Evolutionary conservation across 2,797 vertebrate species (phyloP).

Genomic region (Takifugu rubripes): DNA sequence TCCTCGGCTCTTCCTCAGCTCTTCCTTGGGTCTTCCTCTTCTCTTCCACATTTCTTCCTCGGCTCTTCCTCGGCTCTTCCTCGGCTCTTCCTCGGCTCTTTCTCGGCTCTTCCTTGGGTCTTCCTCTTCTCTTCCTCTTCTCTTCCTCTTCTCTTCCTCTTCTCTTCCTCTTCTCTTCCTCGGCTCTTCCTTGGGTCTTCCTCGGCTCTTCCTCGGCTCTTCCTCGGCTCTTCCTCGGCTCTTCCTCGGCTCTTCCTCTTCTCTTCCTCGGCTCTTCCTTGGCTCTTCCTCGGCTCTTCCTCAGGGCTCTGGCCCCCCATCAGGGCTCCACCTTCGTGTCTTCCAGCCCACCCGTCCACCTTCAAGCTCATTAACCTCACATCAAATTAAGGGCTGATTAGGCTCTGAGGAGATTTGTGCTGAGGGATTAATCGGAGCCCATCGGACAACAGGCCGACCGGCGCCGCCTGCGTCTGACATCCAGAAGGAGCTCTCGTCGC

Average conservation of each 20-base stretch:
- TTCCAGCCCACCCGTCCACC: not conserved
- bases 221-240: too few relatives aligned
- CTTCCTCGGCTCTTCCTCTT: too few relatives aligned
- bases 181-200: too few relatives aligned
- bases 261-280: too few relatives aligned
- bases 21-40: too few relatives aligned
- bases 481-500: too few relatives aligned
- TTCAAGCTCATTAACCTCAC: slow-evolving; percentile 49
- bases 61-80: not conserved
- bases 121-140: not conserved
- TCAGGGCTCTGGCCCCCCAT: not conserved
- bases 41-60: not conserved
- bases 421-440: slow-evolving; percentile 24
- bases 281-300: too few relatives aligned
- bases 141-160: not conserved
- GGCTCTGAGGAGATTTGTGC: slow-evolving; percentile 51
- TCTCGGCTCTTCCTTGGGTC: too few relatives aligned
- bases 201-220: too few relatives aligned
- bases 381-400: slow-evolving; percentile 47
- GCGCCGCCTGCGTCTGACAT: not conserved
- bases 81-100: not conserved
- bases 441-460: not conserved
- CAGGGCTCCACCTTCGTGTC: too few relatives aligned
- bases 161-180: not conserved
- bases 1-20: too few relatives aligned